Evolutionary conservation across 2,888 invertebrate species (phyloP).

Genomic region (Priocnemis perturbator): DNA sequence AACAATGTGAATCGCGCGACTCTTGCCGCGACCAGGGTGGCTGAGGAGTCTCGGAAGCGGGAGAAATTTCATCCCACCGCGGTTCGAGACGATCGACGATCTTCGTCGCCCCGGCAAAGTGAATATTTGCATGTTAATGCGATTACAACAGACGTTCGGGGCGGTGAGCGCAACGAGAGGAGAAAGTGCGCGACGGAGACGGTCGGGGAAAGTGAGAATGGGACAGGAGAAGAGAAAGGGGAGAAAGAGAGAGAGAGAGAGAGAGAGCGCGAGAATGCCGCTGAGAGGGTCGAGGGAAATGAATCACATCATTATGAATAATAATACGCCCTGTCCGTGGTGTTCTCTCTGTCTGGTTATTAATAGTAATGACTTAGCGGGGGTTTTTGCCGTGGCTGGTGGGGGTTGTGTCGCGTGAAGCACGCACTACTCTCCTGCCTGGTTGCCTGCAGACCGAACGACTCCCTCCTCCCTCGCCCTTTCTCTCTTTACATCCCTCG

Average conservation of each 20-base stretch:
- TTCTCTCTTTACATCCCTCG: constrained; percentile 29
- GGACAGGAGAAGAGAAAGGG: constrained; percentile 36
- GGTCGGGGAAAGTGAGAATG: constrained; percentile 24
- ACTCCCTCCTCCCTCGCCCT: constrained; percentile 27
- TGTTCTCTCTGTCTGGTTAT: constrained; percentile 65
- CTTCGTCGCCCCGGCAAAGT: constrained; percentile 51
- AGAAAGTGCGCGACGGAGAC: constrained; percentile 30
- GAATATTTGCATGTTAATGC: constrained; percentile 68
- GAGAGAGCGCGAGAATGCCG: constrained; percentile 19
- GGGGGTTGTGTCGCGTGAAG: constrained; percentile 66
- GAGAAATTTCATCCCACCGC: too few species aligned
- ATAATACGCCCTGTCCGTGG: constrained; percentile 58
- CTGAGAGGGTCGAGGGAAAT: constrained; percentile 57
- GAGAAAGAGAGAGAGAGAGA: constrained; percentile 32
- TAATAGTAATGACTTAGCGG: constrained; percentile 68
- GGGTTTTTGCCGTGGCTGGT: constrained; percentile 55
- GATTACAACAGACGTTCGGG: constrained; percentile 55
- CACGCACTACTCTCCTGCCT: constrained; percentile 61
- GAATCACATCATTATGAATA: constrained; percentile 70
- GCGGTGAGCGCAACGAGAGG: constrained; percentile 24
- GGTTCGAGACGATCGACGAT: constrained; percentile 40
- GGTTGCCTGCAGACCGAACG: constrained; percentile 31
- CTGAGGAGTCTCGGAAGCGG: too few species aligned
- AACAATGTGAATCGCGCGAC: background rate
- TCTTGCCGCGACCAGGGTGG: too few species aligned